These are phyloP conservation scores for Oceanodroma leucorhoa DNA, from an alignment of 2,797 vertebrate genomes.

Conservation along the genomic window DNA sequence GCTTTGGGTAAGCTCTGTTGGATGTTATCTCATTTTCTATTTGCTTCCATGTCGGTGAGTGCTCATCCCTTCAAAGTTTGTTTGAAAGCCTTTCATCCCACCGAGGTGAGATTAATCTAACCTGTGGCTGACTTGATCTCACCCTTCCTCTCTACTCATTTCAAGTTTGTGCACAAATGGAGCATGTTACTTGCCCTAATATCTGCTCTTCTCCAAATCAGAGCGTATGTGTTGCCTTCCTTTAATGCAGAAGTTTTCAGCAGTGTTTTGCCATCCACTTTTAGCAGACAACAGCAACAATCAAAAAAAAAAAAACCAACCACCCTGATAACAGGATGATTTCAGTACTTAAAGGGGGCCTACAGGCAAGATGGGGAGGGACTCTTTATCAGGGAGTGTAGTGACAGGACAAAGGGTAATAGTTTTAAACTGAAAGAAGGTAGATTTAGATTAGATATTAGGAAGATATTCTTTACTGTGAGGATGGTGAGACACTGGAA, in stretches of 20 bases:
- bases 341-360: not conserved
- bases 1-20: not conserved
- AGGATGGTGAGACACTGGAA: fast-evolving
- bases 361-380: not conserved
- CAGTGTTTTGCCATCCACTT: not conserved
- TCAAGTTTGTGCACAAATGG: not conserved
- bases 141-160: not conserved
- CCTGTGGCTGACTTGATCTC: not conserved
- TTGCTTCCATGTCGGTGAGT: not conserved
- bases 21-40: constrained; percentile 20
- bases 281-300: not conserved
- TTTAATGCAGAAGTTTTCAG: not conserved
- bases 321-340: not conserved
- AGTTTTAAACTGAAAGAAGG: not conserved
- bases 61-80: constrained; percentile 27
- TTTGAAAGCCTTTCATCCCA: constrained; percentile 20
- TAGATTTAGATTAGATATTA: not conserved
- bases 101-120: not conserved
- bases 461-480: not conserved
- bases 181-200: not conserved
- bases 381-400: not conserved
- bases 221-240: not conserved
- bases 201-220: not conserved
- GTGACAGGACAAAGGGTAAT: not conserved
- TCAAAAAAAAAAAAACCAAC: not conserved